Evolutionary conservation across 1,140 invertebrate genomes (phyloP), one percentile per base, ranked within the genome.

Genomic region (Ceratosolen solmsi): DNA sequence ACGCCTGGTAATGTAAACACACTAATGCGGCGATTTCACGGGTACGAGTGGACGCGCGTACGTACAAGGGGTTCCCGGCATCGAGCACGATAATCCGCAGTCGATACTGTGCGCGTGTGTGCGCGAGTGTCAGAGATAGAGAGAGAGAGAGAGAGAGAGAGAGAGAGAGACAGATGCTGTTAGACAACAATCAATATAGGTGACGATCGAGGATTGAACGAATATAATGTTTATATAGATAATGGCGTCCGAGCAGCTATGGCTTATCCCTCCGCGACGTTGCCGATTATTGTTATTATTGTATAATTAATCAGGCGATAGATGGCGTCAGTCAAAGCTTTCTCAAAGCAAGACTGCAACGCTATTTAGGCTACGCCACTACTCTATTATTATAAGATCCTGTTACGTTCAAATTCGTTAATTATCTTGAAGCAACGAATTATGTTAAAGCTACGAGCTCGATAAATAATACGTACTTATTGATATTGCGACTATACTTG

Each of bases 271-370:
- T 46, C 38, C 56, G 27, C 38, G 49, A 7, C 4, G 9, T 30
- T 9, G 27, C 13, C 20, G 49, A 80, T 80, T 80, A 80, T 75
- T 76, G 79, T 75, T 81, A 81, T 81, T 81, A 68, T 70, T 81
- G 79, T 70, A 81, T 81, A 81, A 81, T 81, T 81, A 81, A 81
- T 81, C 72, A 76, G 63, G 36, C 56, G 79, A 74, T 54, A 63
- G 60, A 27, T 54, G 27, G n/a, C 71, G 70, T 22, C 71, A 7
- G 13, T n/a, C n/a, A 73, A 73, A 38, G 54, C 36, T 49, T 25
- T 49, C 70, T 79, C 65, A 71, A 79, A 79, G n/a, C 77, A 58
- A 46, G 49, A 70, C 60, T 27, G 7, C 11, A 7, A n/a, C 63
- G 27, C 27, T 27, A 15, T 27, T 11, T 36, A 25, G 17, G 41